Evolutionary conservation across 2,888 invertebrate genomes (phyloP).

Genomic region (Leistus spinibarbis): DNA sequence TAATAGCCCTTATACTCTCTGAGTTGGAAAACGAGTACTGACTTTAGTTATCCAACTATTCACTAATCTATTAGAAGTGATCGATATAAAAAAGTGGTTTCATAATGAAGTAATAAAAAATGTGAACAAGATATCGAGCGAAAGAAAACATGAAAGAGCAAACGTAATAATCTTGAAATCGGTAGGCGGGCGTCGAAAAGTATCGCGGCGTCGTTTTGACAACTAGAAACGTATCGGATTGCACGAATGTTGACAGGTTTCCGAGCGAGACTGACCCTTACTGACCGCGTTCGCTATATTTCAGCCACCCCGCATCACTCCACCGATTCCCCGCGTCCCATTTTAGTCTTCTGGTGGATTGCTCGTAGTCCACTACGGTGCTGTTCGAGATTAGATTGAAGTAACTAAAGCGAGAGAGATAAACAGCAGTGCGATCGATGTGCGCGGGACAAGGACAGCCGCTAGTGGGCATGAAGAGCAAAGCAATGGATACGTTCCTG

Average conservation of each 20-base stretch:
- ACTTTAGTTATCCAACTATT: too few species aligned
- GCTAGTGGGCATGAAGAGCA: not conserved
- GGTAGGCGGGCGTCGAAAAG: conserved; percentile 1
- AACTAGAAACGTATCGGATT: conserved; percentile 1
- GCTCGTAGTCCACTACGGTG: conserved; percentile 7
- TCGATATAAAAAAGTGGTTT: not conserved
- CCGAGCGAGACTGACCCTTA: conserved; percentile 31
- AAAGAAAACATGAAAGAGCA: not conserved
- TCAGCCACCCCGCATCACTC: not conserved
- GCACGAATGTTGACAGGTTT: conserved; percentile 20
- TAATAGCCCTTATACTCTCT: too few species aligned
- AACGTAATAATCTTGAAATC: not conserved
- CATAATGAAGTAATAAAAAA: not conserved
- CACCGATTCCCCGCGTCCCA: not conserved
- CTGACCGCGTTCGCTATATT: conserved; percentile 19
- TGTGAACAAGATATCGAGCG: not conserved
- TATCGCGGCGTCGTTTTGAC: conserved; percentile 4
- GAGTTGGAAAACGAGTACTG: too few species aligned
- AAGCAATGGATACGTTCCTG: not conserved
- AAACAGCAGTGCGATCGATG: not conserved
- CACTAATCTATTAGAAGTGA: too few species aligned
- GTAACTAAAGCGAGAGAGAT: not conserved
- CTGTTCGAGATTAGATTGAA: conserved; percentile 29
- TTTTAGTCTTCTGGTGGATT: conserved; percentile 13
- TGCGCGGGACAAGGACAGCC: not conserved